Percentiles rank a stretch among this genome's conserved stretches.
Conservation (phyloP, 2,113 vertebrate species). For the Gasterosteus nipponicus region DNA sequence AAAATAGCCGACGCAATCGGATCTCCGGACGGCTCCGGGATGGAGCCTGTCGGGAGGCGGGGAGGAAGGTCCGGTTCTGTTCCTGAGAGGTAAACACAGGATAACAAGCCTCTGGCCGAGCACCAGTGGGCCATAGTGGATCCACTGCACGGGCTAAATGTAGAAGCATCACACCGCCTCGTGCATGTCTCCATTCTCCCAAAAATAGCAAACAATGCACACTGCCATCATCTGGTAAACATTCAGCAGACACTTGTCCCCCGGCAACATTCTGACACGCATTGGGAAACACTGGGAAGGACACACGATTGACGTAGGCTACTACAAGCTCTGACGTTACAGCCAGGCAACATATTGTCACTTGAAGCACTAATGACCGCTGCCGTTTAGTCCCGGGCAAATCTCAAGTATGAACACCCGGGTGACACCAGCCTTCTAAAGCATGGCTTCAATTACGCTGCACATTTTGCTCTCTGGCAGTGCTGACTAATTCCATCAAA, state of each 20-base stretch:
- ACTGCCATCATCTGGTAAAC: constrained; percentile 76
- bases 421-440: constrained; percentile 39
- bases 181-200: constrained; percentile 68
- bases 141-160: constrained; percentile 71
- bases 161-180: constrained; percentile 70
- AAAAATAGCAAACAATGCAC: constrained; percentile 78
- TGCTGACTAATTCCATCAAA: constrained; percentile 57
- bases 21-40: constrained; percentile 67
- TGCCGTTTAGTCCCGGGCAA: constrained; percentile 37
- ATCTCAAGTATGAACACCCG: constrained; percentile 39
- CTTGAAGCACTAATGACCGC: constrained; percentile 48
- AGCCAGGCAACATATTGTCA: constrained; percentile 55
- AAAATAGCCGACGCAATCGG: constrained; percentile 75
- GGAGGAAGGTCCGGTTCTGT: constrained; percentile 61
- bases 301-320: constrained; percentile 47
- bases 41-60: constrained; percentile 56
- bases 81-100: constrained; percentile 80
- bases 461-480: constrained; percentile 65
- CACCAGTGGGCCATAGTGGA: constrained; percentile 66
- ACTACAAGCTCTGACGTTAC: constrained; percentile 57
- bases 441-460: constrained; percentile 40
- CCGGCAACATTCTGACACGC: constrained; percentile 71
- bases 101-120: constrained; percentile 61
- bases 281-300: constrained; percentile 72
- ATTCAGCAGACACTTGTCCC: constrained; percentile 72